Evolutionary conservation across 2,113 vertebrate species (phyloP).

Genomic region (Haliaeetus leucogaster): DNA sequence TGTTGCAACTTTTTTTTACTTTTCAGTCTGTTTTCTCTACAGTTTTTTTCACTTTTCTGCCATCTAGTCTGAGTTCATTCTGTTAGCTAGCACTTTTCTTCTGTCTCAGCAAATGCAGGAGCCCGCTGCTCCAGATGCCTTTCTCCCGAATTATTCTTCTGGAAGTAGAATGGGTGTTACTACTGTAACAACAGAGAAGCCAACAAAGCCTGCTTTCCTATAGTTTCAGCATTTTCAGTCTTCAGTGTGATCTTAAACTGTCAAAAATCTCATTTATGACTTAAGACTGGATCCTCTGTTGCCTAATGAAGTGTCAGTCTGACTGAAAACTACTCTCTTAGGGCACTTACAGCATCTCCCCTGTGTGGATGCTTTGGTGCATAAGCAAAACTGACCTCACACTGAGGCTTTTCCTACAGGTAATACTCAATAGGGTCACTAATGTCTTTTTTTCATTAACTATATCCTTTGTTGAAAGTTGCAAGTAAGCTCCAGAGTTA

Average conservation of each 20-base stretch:
- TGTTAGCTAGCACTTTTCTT: background rate
- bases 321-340: background rate
- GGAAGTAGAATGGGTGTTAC: background rate
- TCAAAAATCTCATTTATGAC: background rate
- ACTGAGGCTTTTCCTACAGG: background rate
- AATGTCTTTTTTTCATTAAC: background rate
- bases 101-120: background rate
- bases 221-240: background rate
- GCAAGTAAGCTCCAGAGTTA: background rate
- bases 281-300: background rate
- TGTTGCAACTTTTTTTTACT: background rate
- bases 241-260: background rate
- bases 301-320: background rate
- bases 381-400: background rate
- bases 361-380: background rate
- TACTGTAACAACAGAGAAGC: background rate
- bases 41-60: background rate
- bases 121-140: background rate
- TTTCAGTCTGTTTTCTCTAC: background rate
- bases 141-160: background rate
- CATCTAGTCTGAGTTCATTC: background rate
- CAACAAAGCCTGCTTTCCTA: background rate
- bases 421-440: background rate
- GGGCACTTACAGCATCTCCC: background rate
- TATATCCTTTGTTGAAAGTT: background rate